Conservation (phyloP, 2,888 invertebrate genomes). For the Chouioia cunea region DNA sequence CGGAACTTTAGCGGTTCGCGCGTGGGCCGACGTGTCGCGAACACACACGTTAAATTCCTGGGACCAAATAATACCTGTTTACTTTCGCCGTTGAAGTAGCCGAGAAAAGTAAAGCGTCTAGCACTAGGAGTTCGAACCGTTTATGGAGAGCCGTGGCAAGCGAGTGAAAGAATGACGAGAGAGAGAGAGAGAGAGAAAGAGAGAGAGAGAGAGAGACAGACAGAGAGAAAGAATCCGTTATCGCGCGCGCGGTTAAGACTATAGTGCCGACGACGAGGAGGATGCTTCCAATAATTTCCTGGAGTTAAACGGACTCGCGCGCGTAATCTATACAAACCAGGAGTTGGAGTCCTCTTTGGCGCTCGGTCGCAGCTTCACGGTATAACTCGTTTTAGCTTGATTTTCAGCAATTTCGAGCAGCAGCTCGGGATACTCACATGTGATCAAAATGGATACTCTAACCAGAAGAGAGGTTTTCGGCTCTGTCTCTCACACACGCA, state of each 20-base stretch:
- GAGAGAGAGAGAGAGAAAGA: not conserved
- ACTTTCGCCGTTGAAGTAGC: no score
- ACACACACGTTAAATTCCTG: no score
- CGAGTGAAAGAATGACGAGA: not conserved
- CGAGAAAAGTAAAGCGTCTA: not conserved
- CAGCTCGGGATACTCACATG: slow-evolving; percentile 82
- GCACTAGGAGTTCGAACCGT: slow-evolving; percentile 4
- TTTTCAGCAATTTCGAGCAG: slow-evolving; percentile 61
- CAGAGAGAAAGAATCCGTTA: not conserved
- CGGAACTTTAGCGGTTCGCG: no score
- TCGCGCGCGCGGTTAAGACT: slow-evolving; percentile 19
- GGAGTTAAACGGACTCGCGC: not conserved
- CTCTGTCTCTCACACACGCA: slow-evolving; percentile 29
- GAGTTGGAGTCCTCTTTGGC: slow-evolving; percentile 3
- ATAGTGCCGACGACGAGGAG: slow-evolving; percentile 18
- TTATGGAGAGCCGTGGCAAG: not conserved
- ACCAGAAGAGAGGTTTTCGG: slow-evolving; percentile 79
- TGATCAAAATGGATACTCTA: slow-evolving; percentile 90
- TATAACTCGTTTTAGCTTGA: slow-evolving; percentile 49
- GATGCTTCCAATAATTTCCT: no score
- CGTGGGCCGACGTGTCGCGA: no score
- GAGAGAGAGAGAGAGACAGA: not conserved
- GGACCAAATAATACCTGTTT: no score
- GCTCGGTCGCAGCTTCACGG: slow-evolving; percentile 18
- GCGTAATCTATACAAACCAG: slow-evolving; percentile 31